Base-by-base conservation (phyloP, 2,888 invertebrate genomes). In the Drosophila flavopinicola region DNA sequence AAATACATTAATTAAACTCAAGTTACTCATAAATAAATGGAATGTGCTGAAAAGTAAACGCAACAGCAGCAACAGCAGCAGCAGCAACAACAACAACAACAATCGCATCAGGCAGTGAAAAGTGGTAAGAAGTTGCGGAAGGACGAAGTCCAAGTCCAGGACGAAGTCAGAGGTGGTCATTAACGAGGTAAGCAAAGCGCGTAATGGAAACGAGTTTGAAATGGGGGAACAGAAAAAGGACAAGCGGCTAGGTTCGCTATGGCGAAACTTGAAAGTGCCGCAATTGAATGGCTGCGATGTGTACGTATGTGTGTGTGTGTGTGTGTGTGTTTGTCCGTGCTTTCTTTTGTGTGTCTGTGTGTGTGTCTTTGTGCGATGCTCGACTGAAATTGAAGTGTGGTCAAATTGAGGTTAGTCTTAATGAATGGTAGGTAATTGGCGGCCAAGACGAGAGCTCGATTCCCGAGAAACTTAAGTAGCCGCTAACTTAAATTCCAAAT, bases 1-100 rank as follows among this genome's bases (percentile, higher is more conserved):
- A 83, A 83, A 87, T 85, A 87, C 78, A 87, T 87, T 87, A 83
- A 83, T 87, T 87, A 85, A 83, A 87, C 73, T 78, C 79, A 75
- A 87, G 75, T 78, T 85, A 30, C 82, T 85, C 78, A 78, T 78
- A 80, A 80, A 82, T 83, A 87, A 87, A 80, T 78, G 66, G 72
- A 84, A 75, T 79, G 76, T 66, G 74, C 52, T 68, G 54, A 64
- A 79, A 79, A 60, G 66, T 45, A 15, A 56, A 45, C 45, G 39
- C 48, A 69, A 59, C 53, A 63, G 29, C 7, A 32, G 11, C n/a
- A 15, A 27, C 7, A 5, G 2, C 27, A 27, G 9, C 38, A 69
- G 48, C 52, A 64, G 15, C 11, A 41, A 24, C 42, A 53, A 32
- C 13, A 17, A 32, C 17, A 37, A 30, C 52, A 35, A 20, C 17